A percentile compares a stretch with the other conserved stretches of the same genome.
Evolutionary conservation across 1,140 invertebrate genomes (phyloP).

Genomic region (Sarcophaga peregrina): DNA sequence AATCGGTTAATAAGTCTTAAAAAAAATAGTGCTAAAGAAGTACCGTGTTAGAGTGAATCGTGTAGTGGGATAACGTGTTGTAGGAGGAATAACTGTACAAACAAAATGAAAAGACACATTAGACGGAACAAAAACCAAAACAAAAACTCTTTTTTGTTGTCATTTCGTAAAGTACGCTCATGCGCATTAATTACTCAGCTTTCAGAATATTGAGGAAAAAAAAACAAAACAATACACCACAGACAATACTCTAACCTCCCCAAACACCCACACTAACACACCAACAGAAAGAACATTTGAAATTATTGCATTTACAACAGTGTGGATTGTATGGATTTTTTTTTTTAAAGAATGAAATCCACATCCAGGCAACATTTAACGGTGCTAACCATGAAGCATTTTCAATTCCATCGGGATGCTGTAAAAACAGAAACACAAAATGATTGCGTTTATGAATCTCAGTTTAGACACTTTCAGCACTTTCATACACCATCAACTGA

Average conservation of each 20-base stretch:
- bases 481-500: constrained; percentile 36
- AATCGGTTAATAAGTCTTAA: no score
- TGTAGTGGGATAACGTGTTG: no score
- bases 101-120: no score
- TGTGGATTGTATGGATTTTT: constrained; percentile 18
- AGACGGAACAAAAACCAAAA: not conserved
- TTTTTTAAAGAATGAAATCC: not conserved
- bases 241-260: not conserved
- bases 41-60: no score
- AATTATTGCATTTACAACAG: not conserved
- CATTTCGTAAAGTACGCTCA: not conserved
- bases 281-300: not conserved
- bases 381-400: not conserved
- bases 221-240: not conserved
- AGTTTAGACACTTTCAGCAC: constrained; percentile 33
- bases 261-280: not conserved
- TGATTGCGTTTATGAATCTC: constrained; percentile 25
- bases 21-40: no score
- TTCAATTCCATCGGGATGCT: not conserved
- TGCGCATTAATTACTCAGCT: not conserved
- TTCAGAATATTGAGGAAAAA: not conserved
- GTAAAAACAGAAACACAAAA: not conserved
- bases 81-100: no score
- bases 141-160: constrained; percentile 19
- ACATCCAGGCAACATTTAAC: not conserved